Evolutionary conservation across 2,113 vertebrate genomes (phyloP).

Genomic region (Dipodomys merriami): DNA sequence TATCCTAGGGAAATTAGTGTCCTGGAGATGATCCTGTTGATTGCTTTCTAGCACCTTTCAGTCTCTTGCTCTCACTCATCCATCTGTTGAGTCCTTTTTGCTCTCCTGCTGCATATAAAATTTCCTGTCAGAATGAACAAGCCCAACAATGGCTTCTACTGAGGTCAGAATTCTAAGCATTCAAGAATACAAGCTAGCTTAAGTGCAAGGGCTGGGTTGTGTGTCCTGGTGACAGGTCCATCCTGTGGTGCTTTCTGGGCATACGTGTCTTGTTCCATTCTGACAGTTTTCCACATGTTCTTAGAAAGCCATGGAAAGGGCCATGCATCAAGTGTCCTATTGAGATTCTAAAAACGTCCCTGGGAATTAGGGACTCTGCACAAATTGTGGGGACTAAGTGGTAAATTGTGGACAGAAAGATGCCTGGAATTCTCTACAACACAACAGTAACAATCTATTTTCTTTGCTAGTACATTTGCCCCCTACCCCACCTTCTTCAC

Average conservation of each 20-base stretch:
- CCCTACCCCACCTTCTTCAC: not conserved
- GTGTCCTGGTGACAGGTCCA: not conserved
- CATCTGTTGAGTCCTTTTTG: not conserved
- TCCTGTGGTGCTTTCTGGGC: not conserved
- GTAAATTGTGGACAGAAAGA: not conserved
- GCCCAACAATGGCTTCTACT: not conserved
- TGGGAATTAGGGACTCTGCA: not conserved
- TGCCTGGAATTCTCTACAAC: not conserved
- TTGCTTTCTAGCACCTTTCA: not conserved
- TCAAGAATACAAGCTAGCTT: not conserved
- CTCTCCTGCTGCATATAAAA: not conserved
- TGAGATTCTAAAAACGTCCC: not conserved
- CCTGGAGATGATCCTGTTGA: not conserved
- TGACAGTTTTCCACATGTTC: not conserved
- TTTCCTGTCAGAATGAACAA: not conserved
- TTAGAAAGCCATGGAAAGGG: not conserved
- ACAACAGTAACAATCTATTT: not conserved
- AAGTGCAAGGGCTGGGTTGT: not conserved
- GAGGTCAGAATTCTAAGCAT: not conserved
- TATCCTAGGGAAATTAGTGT: not conserved
- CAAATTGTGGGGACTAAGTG: not conserved
- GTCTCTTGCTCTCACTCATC: not conserved
- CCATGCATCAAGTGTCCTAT: not conserved
- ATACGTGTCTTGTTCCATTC: not conserved
- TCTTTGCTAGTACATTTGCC: no score